Evolutionary conservation across 2,888 invertebrate genomes (phyloP), one percentile per base, ranked within the genome.

Genomic region (Molanna angustata): DNA sequence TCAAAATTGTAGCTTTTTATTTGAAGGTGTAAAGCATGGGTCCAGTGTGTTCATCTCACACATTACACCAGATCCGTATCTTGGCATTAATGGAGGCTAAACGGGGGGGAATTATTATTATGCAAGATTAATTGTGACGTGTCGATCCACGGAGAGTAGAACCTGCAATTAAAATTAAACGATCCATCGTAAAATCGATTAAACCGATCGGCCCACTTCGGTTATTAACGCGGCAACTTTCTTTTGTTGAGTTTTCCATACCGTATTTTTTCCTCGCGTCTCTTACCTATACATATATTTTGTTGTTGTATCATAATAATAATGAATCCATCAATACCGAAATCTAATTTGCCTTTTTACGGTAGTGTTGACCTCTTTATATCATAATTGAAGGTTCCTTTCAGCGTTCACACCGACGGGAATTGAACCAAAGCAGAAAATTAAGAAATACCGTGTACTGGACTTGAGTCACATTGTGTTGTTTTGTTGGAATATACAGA

Each of bases 121-220:
- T 54, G 51, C 54, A 50, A 43, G 57, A 54, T 57, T 57, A 57
- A 57, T 57, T 57, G 54, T 46, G 51, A 45, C 41, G 51, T 50
- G 56, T 47, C 37, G 49, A 49, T 33, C n/a, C n/a, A 17, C 27
- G 52, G 41, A 40, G 31, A 33, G 32, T 46, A 39, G 19, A 56
- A 52, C 56, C 56, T 37, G 49, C 50, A 56, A 56, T 56, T 56
- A 56, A 56, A 56, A 56, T 50, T 50, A 51, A 56, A 50, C 56
- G 56, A 56, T 56, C 53, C 49, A 53, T 56, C 56, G 47, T 41
- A 56, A 56, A 56, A 56, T 56, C 56, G 56, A 56, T 56, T 56
- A 56, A 56, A 47, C 37, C 43, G 44, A 49, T 50, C 53, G 40
- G n/a, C 46, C 16, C 46, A 21, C 20, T 46, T 17, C 35, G 37